Evolutionary conservation across 2,797 vertebrate species (phyloP), one percentile per base, ranked within the genome.

Genomic region (Lithobates pipiens): DNA sequence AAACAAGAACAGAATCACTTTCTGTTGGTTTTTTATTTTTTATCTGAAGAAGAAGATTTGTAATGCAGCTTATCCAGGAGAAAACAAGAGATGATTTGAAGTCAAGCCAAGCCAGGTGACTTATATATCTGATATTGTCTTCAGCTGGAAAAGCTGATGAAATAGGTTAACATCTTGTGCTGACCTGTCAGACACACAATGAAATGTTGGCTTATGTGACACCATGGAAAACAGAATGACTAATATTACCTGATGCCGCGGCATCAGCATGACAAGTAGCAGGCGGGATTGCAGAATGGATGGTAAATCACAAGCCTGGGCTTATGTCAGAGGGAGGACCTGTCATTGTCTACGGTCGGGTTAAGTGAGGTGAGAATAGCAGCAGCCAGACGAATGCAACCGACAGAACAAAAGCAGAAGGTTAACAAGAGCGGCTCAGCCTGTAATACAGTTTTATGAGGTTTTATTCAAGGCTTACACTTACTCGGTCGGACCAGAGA

Each of bases 131-230:
- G 78, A 80, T 57, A 63, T 82, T 82, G 80, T 82, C 73, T 73
- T 74, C 46, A 74, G 25, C 32, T 21, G 3, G n/a, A 44, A 10
- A 5, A 32, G 72, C 61, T 82, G 80, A 82, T 74, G 34, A 73
- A 81, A 82, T 39, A 65, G 80, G 80, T 72, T 61, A 82, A 73
- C 50, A 61, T 82, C 80, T 73, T 10, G 50, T 11, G n/a, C 80
- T 65, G 46, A 73, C 68, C 79, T 81, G 80, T 65, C 80, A 73
- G 69, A 44, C 36, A 10, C 80, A 27, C n/a, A 27, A 57, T 44
- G 80, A 72, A 57, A 82, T 82, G 80, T 63, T 73, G 80, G 34
- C 73, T 73, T 73, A 61, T 82, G 27, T 82, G 80, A 82, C 80
- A 82, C 80, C 6, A 39, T 11, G 29, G 50, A 44, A 74, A 72